phyloP scores from a whole-genome alignment of 2,888 invertebrate species.

The Cryptocephalus moraei region DNA sequence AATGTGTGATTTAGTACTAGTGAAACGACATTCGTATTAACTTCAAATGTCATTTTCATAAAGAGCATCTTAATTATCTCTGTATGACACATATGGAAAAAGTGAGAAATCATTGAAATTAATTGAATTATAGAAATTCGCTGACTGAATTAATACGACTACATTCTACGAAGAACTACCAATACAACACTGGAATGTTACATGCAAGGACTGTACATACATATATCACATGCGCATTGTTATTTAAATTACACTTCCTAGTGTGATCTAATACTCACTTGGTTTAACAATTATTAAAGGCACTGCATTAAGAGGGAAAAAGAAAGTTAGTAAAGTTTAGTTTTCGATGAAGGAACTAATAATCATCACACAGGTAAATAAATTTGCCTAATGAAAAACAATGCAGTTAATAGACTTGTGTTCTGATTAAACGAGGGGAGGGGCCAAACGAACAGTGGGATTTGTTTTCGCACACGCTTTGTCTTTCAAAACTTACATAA shows the following conservation, averaged over 20 bases:
- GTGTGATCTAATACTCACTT: constrained; percentile 33
- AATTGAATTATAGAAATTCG: too few species aligned
- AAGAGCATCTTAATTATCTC: too few species aligned
- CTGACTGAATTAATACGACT: too few species aligned
- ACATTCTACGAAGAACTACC: too few species aligned
- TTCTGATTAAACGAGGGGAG: not conserved
- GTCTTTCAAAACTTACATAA: constrained; percentile 9
- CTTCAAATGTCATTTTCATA: too few species aligned
- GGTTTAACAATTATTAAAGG: constrained; percentile 48
- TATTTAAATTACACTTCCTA: not conserved
- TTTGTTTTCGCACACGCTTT: constrained; percentile 7
- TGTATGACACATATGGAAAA: too few species aligned
- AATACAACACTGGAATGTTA: not conserved
- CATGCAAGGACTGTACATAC: constrained; percentile 6
- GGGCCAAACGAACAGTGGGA: not conserved
- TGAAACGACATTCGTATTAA: too few species aligned
- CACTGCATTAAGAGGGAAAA: constrained; percentile 38
- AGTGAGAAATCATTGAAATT: not conserved
- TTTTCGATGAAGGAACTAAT: too few species aligned
- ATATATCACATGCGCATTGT: not conserved
- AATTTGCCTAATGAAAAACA: too few species aligned
- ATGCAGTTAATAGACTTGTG: not conserved
- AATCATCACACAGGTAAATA: too few species aligned
- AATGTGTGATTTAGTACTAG: too few species aligned
- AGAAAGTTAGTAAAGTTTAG: not conserved